phyloP scores from a whole-genome alignment of 2,113 vertebrate genomes.

The Trogon melanurus region DNA sequence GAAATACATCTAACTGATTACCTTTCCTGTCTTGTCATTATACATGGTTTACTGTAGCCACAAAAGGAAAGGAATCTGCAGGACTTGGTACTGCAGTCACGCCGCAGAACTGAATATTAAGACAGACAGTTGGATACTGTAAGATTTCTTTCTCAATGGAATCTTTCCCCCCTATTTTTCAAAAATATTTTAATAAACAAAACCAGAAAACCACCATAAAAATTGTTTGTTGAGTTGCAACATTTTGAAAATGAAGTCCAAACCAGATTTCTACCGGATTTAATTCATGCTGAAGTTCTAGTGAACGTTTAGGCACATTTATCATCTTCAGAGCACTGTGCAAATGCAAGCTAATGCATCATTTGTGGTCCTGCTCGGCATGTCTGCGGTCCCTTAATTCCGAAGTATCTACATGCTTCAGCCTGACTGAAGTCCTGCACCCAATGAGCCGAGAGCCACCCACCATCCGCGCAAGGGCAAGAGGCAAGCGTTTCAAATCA shows the following conservation, averaged over 20 bases:
- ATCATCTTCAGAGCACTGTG: background rate
- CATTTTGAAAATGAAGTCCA: background rate
- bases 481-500: background rate
- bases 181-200: background rate
- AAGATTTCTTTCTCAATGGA: background rate
- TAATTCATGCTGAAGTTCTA: background rate
- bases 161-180: background rate
- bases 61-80: background rate
- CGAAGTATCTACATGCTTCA: background rate
- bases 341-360: background rate
- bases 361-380: background rate
- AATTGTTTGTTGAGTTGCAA: background rate
- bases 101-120: background rate
- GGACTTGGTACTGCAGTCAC: background rate
- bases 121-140: background rate
- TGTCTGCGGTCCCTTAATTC: background rate
- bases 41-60: background rate
- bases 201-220: background rate
- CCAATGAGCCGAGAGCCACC: background rate
- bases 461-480: background rate
- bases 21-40: background rate
- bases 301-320: background rate
- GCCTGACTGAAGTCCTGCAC: background rate
- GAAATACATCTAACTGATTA: background rate
- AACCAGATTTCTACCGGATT: background rate